Evolutionary conservation across 2,797 vertebrate genomes (phyloP).

Genomic region (Cygnus olor): DNA sequence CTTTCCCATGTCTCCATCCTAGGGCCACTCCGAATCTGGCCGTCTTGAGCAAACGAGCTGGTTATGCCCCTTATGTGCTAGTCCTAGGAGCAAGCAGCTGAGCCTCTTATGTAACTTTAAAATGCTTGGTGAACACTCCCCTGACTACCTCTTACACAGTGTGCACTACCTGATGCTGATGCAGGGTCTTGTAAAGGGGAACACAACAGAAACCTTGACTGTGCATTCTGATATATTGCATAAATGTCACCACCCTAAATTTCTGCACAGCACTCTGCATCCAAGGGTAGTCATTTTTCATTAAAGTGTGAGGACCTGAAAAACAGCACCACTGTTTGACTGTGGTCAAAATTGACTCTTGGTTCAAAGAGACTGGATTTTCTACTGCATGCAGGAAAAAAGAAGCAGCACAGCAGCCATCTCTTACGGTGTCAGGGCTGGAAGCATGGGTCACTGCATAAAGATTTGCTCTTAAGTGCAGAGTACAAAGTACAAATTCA

Average conservation of each 20-base stretch:
- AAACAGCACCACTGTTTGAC: not conserved
- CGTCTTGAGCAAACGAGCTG: not conserved
- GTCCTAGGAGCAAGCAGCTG: not conserved
- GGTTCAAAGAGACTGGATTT: conserved; percentile 5
- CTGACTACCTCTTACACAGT: not conserved
- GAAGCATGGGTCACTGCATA: not conserved
- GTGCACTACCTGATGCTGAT: accelerated
- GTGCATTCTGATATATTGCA: not conserved
- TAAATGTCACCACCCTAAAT: not conserved
- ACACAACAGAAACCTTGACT: not conserved
- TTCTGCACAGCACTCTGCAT: not conserved
- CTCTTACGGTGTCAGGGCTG: not conserved
- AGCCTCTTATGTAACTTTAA: not conserved
- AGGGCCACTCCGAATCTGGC: not conserved
- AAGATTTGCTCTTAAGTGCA: not conserved
- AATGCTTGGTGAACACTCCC: not conserved
- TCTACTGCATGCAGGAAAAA: not conserved
- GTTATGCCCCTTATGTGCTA: not conserved
- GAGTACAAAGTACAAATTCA: not conserved
- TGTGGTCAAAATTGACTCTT: not conserved
- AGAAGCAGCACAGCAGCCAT: not conserved
- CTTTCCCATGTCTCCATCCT: not conserved
- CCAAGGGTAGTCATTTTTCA: not conserved
- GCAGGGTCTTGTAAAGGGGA: not conserved
- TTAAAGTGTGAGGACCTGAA: not conserved